Evolutionary conservation across 2,797 vertebrate species (phyloP), one percentile per base, ranked within the genome.

Genomic region (Triplophysa yarkandensis): DNA sequence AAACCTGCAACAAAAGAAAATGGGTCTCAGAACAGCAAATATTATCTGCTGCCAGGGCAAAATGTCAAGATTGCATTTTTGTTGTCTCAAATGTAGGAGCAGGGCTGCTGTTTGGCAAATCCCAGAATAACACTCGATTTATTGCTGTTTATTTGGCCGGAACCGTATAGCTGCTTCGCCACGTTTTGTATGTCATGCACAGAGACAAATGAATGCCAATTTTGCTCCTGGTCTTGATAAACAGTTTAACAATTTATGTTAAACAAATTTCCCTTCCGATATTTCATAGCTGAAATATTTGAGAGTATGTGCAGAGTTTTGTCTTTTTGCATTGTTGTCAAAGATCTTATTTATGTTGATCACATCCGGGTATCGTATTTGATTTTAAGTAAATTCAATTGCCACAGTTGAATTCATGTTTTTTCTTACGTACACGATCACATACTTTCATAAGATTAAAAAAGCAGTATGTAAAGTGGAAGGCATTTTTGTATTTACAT

Each of bases 51-150:
- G 87, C 86, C 85, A 83, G 90, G 90, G 90, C 90, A 91, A 91
- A 86, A 92, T 92, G 92, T 93, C 90, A 92, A 92, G 89, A 91
- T 90, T 91, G 88, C 84, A 85, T 91, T 92, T 91, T 91, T 92
- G 88, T 91, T 92, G 85, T 91, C 88, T 93, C 88, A 89, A 90
- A 91, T 86, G 84, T 81, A 83, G 80, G 81, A 86, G 85, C 80
- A 82, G 86, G 86, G 85, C 86, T 76, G 81, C 76, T 90, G 87
- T 89, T 87, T 73, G 71, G 83, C 81, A 92, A 92, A 90, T 90
- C 90, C 88, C 82, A 86, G 87, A 90, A 89, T 88, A 88, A 91
- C 90, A 86, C 85, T 81, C 82, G 86, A 86, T 88, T 85, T 84
- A 88, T 87, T 83, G 85, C 77, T 89, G 84, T 89, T 90, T 87